Percentiles rank a stretch among this genome's conserved stretches.
Conservation (phyloP, 2,888 invertebrate species). For the Taphrorychus bicolor region DNA sequence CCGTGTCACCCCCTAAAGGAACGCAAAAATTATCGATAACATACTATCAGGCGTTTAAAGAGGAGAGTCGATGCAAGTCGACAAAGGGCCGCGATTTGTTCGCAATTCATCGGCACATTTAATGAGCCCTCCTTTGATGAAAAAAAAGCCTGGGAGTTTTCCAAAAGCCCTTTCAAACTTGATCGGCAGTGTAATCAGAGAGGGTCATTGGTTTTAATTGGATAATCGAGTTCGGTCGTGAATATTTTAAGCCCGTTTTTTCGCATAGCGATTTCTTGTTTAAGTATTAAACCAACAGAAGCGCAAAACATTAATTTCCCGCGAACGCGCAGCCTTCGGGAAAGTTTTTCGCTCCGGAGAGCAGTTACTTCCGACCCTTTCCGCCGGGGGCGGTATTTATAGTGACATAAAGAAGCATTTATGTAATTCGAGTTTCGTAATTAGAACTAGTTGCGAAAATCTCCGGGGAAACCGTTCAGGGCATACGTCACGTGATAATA, state of each 20-base stretch:
- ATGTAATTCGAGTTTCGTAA: conserved; percentile 47
- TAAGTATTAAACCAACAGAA: conserved; percentile 1
- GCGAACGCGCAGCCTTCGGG: conserved; percentile 24
- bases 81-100: conserved; percentile 25
- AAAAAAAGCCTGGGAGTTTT: conserved; percentile 14
- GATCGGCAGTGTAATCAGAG: conserved; percentile 18
- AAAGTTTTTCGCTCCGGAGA: conserved; percentile 36
- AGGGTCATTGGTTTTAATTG: conserved; percentile 37
- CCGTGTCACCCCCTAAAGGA: neutral
- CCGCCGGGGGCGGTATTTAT: conserved; percentile 35
- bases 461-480: conserved; percentile 11
- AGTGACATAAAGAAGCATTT: conserved; percentile 42
- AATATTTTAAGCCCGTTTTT: conserved; percentile 7
- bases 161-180: conserved; percentile 8
- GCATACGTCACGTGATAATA: conserved; percentile 9
- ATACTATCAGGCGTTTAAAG: neutral
- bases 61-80: neutral
- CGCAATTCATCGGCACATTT: conserved; percentile 33
- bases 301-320: conserved; percentile 29
- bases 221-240: conserved; percentile 26
- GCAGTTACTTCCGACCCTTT: conserved; percentile 30
- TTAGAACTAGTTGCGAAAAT: conserved; percentile 44
- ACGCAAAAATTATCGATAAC: neutral
- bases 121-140: conserved; percentile 35
- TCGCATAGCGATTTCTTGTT: neutral